These are phyloP conservation scores for Leuciscus waleckii DNA, from an alignment of 2,797 vertebrate genomes.

Conservation along the genomic window DNA sequence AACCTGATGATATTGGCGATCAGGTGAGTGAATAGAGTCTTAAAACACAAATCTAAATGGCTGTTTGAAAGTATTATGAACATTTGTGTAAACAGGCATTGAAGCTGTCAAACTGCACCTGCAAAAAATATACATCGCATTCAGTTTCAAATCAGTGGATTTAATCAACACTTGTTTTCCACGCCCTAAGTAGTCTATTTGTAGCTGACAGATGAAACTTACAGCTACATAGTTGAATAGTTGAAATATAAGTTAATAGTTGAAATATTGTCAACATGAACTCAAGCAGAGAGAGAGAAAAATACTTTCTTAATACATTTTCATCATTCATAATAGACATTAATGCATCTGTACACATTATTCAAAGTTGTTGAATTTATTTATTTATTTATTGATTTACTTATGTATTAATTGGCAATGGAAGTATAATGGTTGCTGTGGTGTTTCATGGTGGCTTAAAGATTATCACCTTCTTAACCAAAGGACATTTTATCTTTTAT, in stretches of 20 bases:
- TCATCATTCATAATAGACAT: neutral
- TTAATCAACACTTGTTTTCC: neutral
- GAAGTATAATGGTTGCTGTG: too few relatives aligned
- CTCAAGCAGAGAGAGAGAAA: neutral
- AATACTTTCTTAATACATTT: neutral
- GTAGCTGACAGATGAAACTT: neutral
- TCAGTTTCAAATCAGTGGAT: neutral
- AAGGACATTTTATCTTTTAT: neutral
- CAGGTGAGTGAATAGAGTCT: slow-evolving; percentile 66
- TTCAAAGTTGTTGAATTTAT: too few relatives aligned
- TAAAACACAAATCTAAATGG: neutral
- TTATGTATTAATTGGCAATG: too few relatives aligned
- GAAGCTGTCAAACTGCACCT: neutral
- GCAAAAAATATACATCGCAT: neutral
- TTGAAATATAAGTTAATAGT: too few relatives aligned
- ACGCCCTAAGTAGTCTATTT: neutral
- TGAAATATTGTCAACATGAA: too few relatives aligned
- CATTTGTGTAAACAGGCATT: neutral
- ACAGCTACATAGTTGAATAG: too few relatives aligned
- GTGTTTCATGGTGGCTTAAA: neutral
- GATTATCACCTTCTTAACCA: neutral
- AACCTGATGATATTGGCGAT: slow-evolving; percentile 74
- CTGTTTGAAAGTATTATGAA: neutral
- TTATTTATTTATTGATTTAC: too few relatives aligned
- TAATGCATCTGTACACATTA: neutral